phyloP scores from a whole-genome alignment of 2,113 vertebrate species.

The Struthio camelus region DNA sequence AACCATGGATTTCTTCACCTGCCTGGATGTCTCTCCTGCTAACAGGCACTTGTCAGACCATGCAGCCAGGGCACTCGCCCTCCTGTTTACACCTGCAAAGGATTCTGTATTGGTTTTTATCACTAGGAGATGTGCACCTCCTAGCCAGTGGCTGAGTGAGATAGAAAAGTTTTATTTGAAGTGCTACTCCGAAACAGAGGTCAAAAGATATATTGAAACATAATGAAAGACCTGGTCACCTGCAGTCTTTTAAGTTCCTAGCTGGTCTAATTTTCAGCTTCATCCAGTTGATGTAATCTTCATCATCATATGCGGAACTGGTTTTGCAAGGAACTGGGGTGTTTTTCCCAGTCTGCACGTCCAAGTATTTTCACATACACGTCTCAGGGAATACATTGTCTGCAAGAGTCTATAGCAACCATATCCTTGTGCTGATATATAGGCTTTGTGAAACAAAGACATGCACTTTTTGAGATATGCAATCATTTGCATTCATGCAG shows the following conservation, averaged over 20 bases:
- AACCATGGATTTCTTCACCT: not conserved
- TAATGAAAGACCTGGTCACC: not conserved
- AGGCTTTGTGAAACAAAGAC: not conserved
- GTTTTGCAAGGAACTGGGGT: rapidly evolving
- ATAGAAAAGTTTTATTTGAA: not conserved
- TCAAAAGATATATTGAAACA: no score
- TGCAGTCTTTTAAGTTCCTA: no score
- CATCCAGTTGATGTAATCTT: not conserved
- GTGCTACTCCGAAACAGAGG: no score
- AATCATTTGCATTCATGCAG: not conserved
- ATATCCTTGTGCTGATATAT: not conserved
- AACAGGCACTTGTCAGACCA: not conserved
- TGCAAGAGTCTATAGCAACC: not conserved
- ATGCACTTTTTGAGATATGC: rapidly evolving
- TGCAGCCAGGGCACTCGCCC: no score
- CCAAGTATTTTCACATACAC: rapidly evolving
- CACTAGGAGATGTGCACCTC: not conserved
- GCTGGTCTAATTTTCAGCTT: not conserved
- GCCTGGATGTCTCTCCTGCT: not conserved
- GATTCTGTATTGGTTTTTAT: no score
- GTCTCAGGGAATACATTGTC: rapidly evolving
- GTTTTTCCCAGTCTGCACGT: rapidly evolving
- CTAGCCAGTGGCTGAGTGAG: not conserved
- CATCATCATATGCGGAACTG: not conserved
- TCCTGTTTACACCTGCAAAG: no score